These are phyloP conservation scores for Antennarius striatus DNA, from an alignment of 2,113 vertebrate genomes.

Conservation along the genomic window DNA sequence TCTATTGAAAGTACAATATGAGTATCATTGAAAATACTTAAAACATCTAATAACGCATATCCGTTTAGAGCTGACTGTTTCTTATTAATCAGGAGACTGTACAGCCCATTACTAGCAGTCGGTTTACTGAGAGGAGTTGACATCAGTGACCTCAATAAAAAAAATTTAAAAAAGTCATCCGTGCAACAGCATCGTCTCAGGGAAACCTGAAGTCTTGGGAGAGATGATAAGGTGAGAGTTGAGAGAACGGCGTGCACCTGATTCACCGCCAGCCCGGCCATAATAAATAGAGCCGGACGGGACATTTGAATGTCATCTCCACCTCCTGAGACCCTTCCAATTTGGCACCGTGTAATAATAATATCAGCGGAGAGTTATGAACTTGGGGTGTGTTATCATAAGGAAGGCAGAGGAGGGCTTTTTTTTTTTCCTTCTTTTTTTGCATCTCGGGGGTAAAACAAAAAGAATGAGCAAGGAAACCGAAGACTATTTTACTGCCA, in stretches of 20 bases:
- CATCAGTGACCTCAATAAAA: conserved; percentile 41
- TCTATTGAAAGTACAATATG: conserved; percentile 47
- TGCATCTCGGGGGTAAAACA: conserved; percentile 36
- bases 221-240: conserved; percentile 62
- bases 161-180: conserved; percentile 44
- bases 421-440: not conserved
- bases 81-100: conserved; percentile 10
- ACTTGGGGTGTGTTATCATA: conserved; percentile 49
- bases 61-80: conserved; percentile 6
- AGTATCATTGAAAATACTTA: conserved; percentile 33
- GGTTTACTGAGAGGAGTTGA: not conserved
- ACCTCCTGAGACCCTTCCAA: conserved; percentile 65
- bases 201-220: conserved; percentile 15
- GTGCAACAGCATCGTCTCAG: conserved; percentile 21
- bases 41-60: conserved; percentile 17
- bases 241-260: conserved; percentile 52
- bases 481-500: conserved; percentile 1
- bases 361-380: conserved; percentile 56
- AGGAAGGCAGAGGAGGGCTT: conserved; percentile 25
- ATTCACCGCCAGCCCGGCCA: conserved; percentile 40
- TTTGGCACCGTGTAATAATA: conserved; percentile 64
- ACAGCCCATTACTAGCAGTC: not conserved
- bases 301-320: conserved; percentile 71
- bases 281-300: conserved; percentile 60
- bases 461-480: conserved; percentile 13